Evolutionary conservation across 92 coral and sea anemone species (phyloP), one percentile per base, ranked within the genome.

Genomic region (Porites divaricata): DNA sequence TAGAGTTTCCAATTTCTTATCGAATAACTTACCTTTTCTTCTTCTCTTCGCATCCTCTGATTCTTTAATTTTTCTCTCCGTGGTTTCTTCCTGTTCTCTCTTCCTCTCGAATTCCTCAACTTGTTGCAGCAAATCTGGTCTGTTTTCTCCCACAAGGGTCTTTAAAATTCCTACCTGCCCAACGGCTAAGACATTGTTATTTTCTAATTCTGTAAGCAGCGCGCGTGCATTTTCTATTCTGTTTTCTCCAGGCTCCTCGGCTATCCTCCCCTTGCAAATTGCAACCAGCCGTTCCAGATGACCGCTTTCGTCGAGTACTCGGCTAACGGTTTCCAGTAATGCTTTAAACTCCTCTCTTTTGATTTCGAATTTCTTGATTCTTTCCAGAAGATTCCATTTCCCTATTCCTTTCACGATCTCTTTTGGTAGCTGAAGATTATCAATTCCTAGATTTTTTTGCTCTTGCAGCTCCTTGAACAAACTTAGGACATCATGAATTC

Each of bases 201-300:
- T 76, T 45, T 88, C 91, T 41, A 88, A 83, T 53, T 81, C 91
- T 21, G 65, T 78, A 73, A 88, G 77, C 41, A 88, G 24, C 35
- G 48, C 20, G 17, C 67, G 66, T 24, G 53, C 65, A 58, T 58
- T 8, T 54, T 28, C n/a, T 11, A 56, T 23, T 45, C 5, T 4
- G 49, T 16, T 6, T 28, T 16, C 23, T 57, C 53, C 25, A n/a
- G n/a, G n/a, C 8, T 75, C 51, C 58, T 75, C 15, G 4, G 53
- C 22, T 28, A 75, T 56, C 45, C 28, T 14, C 15, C 26, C 63
- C 13, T 24, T 23, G 16, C 66, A 75, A 25, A 75, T 4, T 2
- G 64, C 24, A 28, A 75, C 19, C 12, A 57, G 51, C 26, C 16
- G 79, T 57, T 57, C 52, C 17, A 75, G 67, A 25, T 57, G 65